These are phyloP conservation scores for Leucopternis melanops DNA, from an alignment of 2,113 vertebrate genomes.

Conservation along the genomic window DNA sequence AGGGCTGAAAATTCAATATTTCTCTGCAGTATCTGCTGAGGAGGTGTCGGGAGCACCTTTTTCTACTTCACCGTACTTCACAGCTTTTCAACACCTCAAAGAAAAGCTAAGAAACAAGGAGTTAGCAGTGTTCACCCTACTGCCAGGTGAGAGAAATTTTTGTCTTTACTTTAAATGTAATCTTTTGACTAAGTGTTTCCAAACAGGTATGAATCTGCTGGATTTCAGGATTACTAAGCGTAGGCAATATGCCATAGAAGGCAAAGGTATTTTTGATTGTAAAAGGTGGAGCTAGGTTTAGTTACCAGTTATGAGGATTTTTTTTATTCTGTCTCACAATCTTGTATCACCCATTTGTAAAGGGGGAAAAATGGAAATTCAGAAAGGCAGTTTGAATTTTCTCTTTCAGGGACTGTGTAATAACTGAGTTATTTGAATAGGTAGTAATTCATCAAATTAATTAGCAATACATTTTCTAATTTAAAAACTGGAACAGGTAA, in stretches of 20 bases:
- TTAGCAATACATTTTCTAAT: not conserved
- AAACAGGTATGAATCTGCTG: not conserved
- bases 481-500: not conserved
- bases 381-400: not conserved
- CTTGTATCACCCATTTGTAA: not conserved
- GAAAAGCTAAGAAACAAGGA: not conserved
- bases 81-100: not conserved
- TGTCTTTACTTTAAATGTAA: not conserved
- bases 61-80: fast-evolving
- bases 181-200: not conserved
- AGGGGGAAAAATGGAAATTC: not conserved
- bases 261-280: not conserved
- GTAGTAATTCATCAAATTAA: not conserved
- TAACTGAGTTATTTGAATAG: not conserved
- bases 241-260: fast-evolving
- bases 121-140: no score
- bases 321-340: not conserved
- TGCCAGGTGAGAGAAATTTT: not conserved
- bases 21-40: not conserved
- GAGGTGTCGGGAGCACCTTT: not conserved
- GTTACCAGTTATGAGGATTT: not conserved
- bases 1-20: not conserved
- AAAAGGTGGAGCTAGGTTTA: not conserved
- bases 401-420: not conserved
- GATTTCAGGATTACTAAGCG: not conserved